Evolutionary conservation across 2,113 vertebrate species (phyloP).

Genomic region (Odontophorus gujanensis): DNA sequence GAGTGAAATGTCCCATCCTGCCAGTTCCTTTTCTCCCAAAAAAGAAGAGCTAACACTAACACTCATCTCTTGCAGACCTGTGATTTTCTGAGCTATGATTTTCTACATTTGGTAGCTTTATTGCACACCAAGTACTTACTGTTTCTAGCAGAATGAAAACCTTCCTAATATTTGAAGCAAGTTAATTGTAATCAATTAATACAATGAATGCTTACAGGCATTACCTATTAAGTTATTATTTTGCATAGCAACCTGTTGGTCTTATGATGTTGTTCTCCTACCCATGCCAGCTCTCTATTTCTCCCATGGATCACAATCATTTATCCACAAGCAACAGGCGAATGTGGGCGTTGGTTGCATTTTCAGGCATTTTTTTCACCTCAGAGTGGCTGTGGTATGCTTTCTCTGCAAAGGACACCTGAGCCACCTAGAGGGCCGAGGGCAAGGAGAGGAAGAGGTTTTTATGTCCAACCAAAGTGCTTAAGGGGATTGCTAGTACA

Average conservation of each 20-base stretch:
- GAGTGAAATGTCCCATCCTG: constrained; percentile 45
- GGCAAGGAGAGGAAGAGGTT: neutral
- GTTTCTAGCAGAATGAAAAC: constrained; percentile 12
- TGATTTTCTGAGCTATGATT: neutral
- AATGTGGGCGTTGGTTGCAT: rapidly evolving
- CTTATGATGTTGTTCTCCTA: neutral
- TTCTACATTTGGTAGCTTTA: neutral
- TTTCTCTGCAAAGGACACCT: neutral
- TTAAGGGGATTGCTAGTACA: rapidly evolving
- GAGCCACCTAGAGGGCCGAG: neutral
- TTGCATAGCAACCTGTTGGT: neutral
- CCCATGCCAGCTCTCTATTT: neutral
- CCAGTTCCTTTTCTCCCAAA: neutral
- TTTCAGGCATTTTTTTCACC: neutral
- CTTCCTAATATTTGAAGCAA: neutral
- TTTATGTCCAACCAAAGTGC: neutral
- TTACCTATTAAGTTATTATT: neutral
- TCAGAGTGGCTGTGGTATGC: neutral
- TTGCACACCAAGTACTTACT: neutral
- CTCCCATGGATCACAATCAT: neutral
- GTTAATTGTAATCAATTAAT: constrained; percentile 18
- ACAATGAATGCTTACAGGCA: constrained; percentile 3
- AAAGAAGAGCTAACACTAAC: neutral
- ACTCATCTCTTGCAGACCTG: neutral
- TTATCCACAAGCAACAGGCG: neutral